These are phyloP conservation scores for Marasmarcha lunaedactyla DNA, from an alignment of 2,888 invertebrate species.

Conservation along the genomic window DNA sequence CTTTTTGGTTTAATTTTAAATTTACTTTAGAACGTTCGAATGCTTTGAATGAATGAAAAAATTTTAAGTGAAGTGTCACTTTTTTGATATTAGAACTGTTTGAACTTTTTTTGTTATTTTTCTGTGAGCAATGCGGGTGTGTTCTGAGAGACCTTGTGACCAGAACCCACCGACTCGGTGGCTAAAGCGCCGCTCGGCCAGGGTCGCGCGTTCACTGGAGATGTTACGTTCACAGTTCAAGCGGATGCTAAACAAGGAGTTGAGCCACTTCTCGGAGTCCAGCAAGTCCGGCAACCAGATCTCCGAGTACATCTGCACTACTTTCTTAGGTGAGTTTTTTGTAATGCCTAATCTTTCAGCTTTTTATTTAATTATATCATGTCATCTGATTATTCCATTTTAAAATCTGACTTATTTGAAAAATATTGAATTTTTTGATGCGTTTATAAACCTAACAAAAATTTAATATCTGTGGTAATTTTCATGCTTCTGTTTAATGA, in stretches of 20 bases:
- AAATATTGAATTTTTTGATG: no score
- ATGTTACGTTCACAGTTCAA: conserved; percentile 87
- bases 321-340: conserved; percentile 92
- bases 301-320: conserved; percentile 98
- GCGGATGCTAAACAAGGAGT: conserved; percentile 99
- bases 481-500: no score
- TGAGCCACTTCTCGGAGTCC: conserved; percentile 98
- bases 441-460: conserved; percentile 1
- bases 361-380: conserved; percentile 15
- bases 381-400: background rate
- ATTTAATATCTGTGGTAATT: no score
- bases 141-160: conserved; percentile 51
- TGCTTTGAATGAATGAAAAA: conserved; percentile 12
- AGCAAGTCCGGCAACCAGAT: conserved; percentile 99
- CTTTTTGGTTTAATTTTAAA: no score
- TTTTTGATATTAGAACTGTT: no score
- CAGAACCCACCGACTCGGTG: conserved; percentile 45
- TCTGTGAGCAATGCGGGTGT: conserved; percentile 52
- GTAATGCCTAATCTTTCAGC: conserved; percentile 6
- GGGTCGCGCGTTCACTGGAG: conserved; percentile 56
- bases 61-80: background rate
- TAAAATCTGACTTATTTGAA: no score
- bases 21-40: conserved; percentile 6
- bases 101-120: conserved; percentile 22
- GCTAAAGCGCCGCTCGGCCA: conserved; percentile 41